Evolutionary conservation across 2,888 invertebrate species (phyloP).

Genomic region (Helleia helle): DNA sequence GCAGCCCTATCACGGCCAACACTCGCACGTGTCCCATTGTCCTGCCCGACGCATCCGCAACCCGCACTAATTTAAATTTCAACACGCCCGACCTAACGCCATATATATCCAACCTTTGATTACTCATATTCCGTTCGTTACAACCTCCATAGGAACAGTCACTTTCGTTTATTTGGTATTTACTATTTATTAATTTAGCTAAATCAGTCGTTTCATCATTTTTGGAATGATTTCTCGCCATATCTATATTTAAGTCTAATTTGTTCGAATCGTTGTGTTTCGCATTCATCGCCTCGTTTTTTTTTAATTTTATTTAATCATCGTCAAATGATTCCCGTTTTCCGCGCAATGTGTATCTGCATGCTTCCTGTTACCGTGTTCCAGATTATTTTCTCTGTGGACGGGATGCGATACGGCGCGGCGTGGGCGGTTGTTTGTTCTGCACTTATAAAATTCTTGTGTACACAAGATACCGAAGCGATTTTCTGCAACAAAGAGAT

Average conservation of each 20-base stretch:
- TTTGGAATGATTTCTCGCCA: neutral
- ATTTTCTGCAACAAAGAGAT: slow-evolving; percentile 63
- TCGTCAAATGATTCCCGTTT: slow-evolving; percentile 12
- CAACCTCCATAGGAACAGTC: slow-evolving; percentile 24
- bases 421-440: slow-evolving; percentile 61
- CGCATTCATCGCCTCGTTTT: slow-evolving; percentile 22
- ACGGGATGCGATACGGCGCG: slow-evolving; percentile 57
- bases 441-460: slow-evolving; percentile 63
- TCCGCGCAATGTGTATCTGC: slow-evolving; percentile 38
- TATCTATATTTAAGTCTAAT: neutral
- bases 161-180: neutral
- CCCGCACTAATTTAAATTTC: slow-evolving; percentile 56
- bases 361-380: slow-evolving; percentile 57
- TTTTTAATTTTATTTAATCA: slow-evolving; percentile 15
- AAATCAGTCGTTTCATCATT: slow-evolving; percentile 44
- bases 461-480: slow-evolving; percentile 59
- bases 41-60: slow-evolving; percentile 43
- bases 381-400: slow-evolving; percentile 64
- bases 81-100: slow-evolving; percentile 50
- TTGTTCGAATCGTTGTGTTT: slow-evolving; percentile 10
- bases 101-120: slow-evolving; percentile 47
- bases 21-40: slow-evolving; percentile 52
- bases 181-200: slow-evolving; percentile 32
- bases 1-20: slow-evolving; percentile 40
- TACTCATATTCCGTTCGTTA: slow-evolving; percentile 50